Percentiles rank a stretch among this genome's conserved stretches.
Evolutionary conservation across 1,140 invertebrate species (phyloP).

Genomic region (Megalonaias nervosa): DNA sequence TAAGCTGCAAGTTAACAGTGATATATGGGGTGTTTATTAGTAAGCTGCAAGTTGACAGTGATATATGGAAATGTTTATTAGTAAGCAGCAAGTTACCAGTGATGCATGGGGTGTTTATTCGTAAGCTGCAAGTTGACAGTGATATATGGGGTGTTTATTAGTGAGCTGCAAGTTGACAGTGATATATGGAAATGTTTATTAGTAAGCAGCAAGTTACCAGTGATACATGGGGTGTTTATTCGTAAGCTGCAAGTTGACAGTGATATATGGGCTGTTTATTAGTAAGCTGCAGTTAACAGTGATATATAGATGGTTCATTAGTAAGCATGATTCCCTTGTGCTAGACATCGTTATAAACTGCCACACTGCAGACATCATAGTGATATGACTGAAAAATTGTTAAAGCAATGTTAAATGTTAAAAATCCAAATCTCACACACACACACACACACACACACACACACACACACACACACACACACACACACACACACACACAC

Average conservation of each 20-base stretch:
- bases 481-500: too few species aligned
- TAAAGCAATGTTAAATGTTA: too few species aligned
- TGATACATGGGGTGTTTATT: neutral
- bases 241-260: neutral
- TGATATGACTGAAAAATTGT: too few species aligned
- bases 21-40: neutral
- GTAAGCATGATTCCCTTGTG: neutral
- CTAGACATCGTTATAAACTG: too few species aligned
- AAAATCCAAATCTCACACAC: too few species aligned
- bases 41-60: too few species aligned
- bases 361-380: too few species aligned
- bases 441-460: too few species aligned
- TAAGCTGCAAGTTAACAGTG: neutral
- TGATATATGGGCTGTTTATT: neutral
- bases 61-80: too few species aligned
- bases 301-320: neutral
- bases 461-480: too few species aligned
- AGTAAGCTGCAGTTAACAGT: neutral
- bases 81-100: too few species aligned
- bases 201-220: constrained; percentile 40
- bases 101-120: neutral
- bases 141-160: neutral
- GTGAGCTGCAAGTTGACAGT: too few species aligned
- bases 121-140: neutral
- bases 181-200: neutral